These are phyloP conservation scores for Polydrusus tereticollis DNA, from an alignment of 2,888 invertebrate species.

Conservation along the genomic window DNA sequence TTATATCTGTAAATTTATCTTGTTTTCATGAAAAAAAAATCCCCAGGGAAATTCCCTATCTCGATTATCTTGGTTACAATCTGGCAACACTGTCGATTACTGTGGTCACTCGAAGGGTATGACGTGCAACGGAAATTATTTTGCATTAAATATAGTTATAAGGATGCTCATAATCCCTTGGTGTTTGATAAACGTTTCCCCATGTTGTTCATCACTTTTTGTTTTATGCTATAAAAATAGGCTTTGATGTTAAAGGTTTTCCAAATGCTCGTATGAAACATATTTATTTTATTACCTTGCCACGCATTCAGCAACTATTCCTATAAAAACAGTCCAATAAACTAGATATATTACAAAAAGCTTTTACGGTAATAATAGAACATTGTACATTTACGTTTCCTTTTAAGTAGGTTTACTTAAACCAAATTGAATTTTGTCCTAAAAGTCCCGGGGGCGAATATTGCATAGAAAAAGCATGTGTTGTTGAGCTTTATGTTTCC, in stretches of 20 bases:
- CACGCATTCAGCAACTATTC: not conserved
- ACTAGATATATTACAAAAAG: not conserved
- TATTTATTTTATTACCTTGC: not conserved
- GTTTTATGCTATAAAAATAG: not conserved
- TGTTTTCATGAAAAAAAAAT: too few relatives aligned
- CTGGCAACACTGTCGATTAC: too few relatives aligned
- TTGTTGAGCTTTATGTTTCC: not conserved
- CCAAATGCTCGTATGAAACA: too few relatives aligned
- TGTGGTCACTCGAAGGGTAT: too few relatives aligned
- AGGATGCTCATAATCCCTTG: too few relatives aligned
- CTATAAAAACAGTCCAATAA: not conserved
- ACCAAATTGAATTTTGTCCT: not conserved
- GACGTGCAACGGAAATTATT: too few relatives aligned
- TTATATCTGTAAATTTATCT: too few relatives aligned
- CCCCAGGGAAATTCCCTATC: too few relatives aligned
- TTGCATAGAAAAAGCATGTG: not conserved
- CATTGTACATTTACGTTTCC: not conserved
- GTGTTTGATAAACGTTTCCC: too few relatives aligned
- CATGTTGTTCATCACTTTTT: too few relatives aligned
- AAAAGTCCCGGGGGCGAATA: not conserved
- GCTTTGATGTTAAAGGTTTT: not conserved
- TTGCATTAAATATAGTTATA: too few relatives aligned
- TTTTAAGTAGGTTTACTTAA: not conserved
- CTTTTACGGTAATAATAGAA: not conserved
- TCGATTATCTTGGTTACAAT: too few relatives aligned